phyloP scores from a whole-genome alignment of 2,113 vertebrate genomes.

The Physeter macrocephalus region DNA sequence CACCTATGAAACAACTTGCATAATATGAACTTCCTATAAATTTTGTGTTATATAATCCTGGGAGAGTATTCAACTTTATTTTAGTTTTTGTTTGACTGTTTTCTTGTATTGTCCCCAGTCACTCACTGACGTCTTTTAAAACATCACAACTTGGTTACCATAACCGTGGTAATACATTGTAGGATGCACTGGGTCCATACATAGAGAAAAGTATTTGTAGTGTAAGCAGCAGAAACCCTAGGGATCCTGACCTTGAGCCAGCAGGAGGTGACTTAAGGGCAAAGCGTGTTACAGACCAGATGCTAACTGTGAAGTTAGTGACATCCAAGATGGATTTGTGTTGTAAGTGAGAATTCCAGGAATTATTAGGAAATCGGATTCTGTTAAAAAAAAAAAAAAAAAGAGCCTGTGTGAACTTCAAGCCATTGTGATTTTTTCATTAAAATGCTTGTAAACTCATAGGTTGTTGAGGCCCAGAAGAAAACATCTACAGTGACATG shows the following conservation, averaged over 20 bases:
- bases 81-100: neutral
- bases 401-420: neutral
- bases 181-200: neutral
- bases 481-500: neutral
- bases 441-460: neutral
- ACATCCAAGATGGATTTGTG: neutral
- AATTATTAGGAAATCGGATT: neutral
- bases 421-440: neutral
- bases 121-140: neutral
- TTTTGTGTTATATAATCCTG: neutral
- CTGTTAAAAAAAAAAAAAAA: neutral
- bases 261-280: neutral
- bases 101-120: neutral
- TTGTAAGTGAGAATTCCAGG: neutral
- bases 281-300: neutral
- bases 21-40: neutral
- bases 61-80: neutral
- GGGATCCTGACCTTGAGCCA: neutral
- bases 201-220: neutral
- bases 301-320: neutral
- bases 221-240: neutral
- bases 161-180: neutral
- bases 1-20: neutral
- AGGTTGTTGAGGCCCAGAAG: neutral
- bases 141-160: neutral